phyloP scores from a whole-genome alignment of 2,797 vertebrate species.

The Syncerus caffer region DNA sequence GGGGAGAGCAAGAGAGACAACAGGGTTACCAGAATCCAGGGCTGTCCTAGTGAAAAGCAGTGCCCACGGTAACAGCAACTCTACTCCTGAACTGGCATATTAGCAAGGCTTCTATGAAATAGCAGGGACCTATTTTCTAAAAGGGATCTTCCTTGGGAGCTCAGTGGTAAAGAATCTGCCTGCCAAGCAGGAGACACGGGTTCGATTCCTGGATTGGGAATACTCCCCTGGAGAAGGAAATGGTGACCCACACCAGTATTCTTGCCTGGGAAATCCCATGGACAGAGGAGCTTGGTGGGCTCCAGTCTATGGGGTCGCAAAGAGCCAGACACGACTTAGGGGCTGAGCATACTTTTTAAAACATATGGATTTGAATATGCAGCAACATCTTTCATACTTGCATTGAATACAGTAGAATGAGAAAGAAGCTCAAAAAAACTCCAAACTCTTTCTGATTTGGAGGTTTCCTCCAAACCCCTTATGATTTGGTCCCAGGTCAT shows the following conservation, averaged over 20 bases:
- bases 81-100: neutral
- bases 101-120: constrained; percentile 16
- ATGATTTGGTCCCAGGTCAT: neutral
- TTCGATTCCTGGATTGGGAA: neutral
- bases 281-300: neutral
- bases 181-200: neutral
- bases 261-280: neutral
- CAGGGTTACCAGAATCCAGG: neutral
- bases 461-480: neutral
- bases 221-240: neutral
- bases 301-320: neutral
- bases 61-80: neutral
- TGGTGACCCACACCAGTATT: neutral
- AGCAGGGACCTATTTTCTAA: neutral
- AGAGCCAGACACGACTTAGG: neutral
- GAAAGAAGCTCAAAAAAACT: neutral
- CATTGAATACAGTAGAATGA: neutral
- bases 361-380: neutral
- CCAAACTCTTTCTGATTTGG: neutral
- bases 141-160: neutral
- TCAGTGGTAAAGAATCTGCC: neutral
- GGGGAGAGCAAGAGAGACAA: neutral
- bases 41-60: neutral
- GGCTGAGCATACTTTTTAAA: neutral
- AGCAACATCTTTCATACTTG: neutral